Conservation (phyloP, 1,140 invertebrate species). For the Mesaphorura yosii region DNA sequence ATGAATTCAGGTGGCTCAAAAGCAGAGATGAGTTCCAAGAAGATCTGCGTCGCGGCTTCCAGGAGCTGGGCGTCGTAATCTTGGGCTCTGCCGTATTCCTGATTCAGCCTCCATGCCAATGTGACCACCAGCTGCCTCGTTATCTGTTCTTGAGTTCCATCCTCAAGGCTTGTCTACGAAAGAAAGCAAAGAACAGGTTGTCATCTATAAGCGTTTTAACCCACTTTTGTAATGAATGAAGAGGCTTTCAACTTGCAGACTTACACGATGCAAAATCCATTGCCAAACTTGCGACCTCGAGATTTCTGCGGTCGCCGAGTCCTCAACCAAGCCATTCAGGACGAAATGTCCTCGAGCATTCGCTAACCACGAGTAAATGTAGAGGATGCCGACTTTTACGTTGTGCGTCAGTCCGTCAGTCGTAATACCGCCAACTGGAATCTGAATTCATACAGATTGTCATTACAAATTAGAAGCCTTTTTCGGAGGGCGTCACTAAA, state of each 20-base stretch:
- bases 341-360: conserved; percentile 54
- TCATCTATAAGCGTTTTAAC: too few species aligned
- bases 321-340: conserved; percentile 52
- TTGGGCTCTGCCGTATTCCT: too few species aligned
- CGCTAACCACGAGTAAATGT: conserved; percentile 53
- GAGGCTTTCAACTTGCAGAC: too few species aligned
- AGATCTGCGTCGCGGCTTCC: conserved; percentile 40
- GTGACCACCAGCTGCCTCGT: too few species aligned
- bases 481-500: not conserved
- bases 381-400: conserved; percentile 50
- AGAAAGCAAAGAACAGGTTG: too few species aligned
- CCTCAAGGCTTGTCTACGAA: too few species aligned
- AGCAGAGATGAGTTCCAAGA: conserved; percentile 43
- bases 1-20: conserved; percentile 46
- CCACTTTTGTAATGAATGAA: too few species aligned
- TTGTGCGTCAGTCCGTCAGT: conserved; percentile 50
- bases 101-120: too few species aligned
- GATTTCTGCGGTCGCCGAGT: conserved; percentile 63
- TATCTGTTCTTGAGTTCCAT: too few species aligned
- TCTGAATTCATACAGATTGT: conserved; percentile 38
- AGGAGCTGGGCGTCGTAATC: too few species aligned
- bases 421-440: conserved; percentile 50
- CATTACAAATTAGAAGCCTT: not conserved
- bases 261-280: conserved; percentile 53
- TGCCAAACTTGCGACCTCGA: conserved; percentile 60